Evolutionary conservation across 2,888 invertebrate genomes (phyloP), one percentile per base, ranked within the genome.

Genomic region (Euproctis similis): DNA sequence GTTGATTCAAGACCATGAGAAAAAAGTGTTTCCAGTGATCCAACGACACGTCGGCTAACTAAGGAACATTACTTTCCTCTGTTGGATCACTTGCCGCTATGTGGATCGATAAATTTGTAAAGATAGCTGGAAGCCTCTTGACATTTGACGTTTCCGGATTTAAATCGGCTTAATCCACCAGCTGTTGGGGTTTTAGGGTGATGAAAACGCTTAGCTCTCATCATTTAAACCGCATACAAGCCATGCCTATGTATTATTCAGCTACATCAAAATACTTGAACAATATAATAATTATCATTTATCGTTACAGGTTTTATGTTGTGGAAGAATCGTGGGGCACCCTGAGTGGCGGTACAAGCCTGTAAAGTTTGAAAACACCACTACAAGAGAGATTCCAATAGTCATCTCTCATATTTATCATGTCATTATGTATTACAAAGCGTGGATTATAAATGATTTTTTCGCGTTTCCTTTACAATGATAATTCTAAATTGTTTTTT

Each of bases 201-300:
- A n/a, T n/a, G n/a, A n/a, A n/a, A n/a, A n/a, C 14, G 20, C 9
- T 20, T 10, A 10, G 4, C 4, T 21, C 9, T 42, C 39, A 0
- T 51, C 21, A 36, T 58, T 61, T 62, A 38, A 1, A 36, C 59
- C 62, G 26, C 33, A 36, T 37, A 26, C 39, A 39, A 60, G 61
- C 60, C 57, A 52, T 50, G 59, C 50, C 65, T 64, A 66, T 74
- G 74, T 70, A 71, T 76, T 70, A 72, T 76, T 72, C 72, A 65
- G 67, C 77, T 74, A 76, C 75, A 75, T 67, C 65, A 69, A 68
- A 76, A 82, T 66, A 77, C 73, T 80, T 77, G 69, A 82, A 78
- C 82, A 82, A 82, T 84, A 82, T 77, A 77, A 82, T 81, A 80
- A 82, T 82, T 82, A 80, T 81, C 78, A 70, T 81, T 73, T 76